Conservation (phyloP, 2,797 vertebrate species). For the Scolopax bukidnonensis region DNA sequence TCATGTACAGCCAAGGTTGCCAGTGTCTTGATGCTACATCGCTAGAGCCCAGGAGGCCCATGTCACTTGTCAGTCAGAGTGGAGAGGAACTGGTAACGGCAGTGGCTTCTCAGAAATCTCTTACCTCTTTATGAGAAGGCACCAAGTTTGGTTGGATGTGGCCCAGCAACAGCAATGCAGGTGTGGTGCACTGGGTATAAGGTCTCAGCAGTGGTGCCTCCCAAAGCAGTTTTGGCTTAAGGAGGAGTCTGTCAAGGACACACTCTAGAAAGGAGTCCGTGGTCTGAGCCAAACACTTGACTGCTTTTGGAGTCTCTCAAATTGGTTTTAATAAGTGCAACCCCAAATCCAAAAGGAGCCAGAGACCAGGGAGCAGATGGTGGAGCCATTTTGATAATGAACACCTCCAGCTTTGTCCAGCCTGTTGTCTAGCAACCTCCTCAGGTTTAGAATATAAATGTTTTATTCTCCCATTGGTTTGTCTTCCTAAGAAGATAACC, state of each 20-base stretch:
- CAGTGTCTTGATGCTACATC: background rate
- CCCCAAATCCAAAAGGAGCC: background rate
- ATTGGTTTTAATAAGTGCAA: background rate
- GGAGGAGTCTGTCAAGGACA: background rate
- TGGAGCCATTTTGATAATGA: background rate
- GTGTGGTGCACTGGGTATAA: background rate
- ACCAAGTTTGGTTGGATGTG: background rate
- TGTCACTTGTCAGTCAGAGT: background rate
- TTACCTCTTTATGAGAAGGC: background rate
- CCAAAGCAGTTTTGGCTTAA: background rate
- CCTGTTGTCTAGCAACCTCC: background rate
- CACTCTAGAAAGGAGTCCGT: background rate
- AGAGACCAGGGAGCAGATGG: background rate
- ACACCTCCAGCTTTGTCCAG: slow-evolving; percentile 1
- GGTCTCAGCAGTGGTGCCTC: accelerated
- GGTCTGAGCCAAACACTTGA: background rate
- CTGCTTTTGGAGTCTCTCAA: background rate
- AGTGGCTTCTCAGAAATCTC: background rate
- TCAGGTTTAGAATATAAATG: background rate
- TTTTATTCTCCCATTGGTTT: background rate
- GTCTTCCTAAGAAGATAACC: slow-evolving; percentile 13
- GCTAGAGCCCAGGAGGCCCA: background rate
- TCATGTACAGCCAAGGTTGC: background rate
- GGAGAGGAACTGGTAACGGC: background rate
- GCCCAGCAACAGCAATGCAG: background rate